Evolutionary conservation across 2,113 vertebrate species (phyloP).

Genomic region (Ciconia stormi): DNA sequence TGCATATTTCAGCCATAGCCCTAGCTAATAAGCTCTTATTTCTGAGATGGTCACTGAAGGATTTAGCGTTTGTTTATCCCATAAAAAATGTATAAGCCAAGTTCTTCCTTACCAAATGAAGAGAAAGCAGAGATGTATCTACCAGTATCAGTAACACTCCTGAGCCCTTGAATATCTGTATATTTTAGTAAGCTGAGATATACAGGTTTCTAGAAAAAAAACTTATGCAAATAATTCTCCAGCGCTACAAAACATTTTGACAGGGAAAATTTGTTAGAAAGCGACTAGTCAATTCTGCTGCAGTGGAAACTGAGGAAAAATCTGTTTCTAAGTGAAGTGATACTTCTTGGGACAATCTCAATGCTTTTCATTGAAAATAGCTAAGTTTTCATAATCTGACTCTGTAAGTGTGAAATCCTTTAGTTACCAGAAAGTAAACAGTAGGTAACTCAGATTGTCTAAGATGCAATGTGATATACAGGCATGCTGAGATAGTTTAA

Average conservation of each 20-base stretch:
- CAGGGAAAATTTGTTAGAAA: neutral
- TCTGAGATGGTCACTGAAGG: neutral
- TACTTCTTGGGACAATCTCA: neutral
- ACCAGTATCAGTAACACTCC: neutral
- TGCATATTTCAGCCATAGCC: neutral
- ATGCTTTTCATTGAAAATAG: neutral
- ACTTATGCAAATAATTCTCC: neutral
- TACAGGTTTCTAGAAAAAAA: neutral
- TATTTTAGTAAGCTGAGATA: neutral
- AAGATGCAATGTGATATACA: neutral
- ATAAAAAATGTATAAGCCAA: neutral
- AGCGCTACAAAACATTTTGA: neutral
- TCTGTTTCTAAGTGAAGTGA: neutral
- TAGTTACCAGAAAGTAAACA: neutral
- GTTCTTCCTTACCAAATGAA: neutral
- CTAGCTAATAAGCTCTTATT: neutral
- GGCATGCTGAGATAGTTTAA: neutral
- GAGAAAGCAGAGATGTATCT: neutral
- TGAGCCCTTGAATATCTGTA: neutral
- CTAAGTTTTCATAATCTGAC: neutral
- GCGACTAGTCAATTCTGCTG: neutral
- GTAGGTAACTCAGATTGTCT: neutral
- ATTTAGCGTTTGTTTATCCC: neutral
- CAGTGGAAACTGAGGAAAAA: neutral
- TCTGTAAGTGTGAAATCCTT: neutral